phyloP scores from a whole-genome alignment of 2,113 vertebrate genomes.

The Mormoops blainvillei region DNA sequence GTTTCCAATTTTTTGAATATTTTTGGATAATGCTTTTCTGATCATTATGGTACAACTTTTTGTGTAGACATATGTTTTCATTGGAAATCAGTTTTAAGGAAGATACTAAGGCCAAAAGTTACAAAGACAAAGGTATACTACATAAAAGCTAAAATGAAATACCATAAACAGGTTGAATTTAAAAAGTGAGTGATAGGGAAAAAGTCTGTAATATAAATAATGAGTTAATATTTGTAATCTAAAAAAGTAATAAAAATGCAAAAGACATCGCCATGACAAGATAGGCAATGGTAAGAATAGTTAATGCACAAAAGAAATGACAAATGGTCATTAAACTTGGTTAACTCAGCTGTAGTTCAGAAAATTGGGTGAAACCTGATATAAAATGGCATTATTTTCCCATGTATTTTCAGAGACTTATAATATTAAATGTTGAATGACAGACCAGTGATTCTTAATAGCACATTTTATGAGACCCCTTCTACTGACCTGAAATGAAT shows the following conservation, averaged over 20 bases:
- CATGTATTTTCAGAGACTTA: background rate
- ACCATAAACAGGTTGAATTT: background rate
- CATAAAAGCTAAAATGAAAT: background rate
- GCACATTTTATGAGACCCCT: background rate
- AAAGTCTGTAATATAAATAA: background rate
- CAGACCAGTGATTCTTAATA: background rate
- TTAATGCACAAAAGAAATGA: background rate
- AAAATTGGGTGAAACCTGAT: background rate
- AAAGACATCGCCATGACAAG: background rate
- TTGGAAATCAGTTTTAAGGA: background rate
- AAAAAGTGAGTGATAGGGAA: background rate
- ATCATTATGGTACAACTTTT: background rate
- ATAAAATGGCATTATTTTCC: background rate
- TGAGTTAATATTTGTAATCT: background rate
- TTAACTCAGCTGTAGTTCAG: background rate
- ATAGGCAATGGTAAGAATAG: background rate
- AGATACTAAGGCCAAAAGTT: background rate
- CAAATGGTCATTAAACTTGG: background rate
- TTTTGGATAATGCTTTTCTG: background rate
- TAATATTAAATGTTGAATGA: background rate
- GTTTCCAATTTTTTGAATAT: background rate
- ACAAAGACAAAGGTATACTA: background rate
- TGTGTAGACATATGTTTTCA: background rate
- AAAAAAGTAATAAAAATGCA: background rate
- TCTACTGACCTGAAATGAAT: background rate